phyloP scores from a whole-genome alignment of 2,888 invertebrate species.

The Chymomyza procnemis region DNA sequence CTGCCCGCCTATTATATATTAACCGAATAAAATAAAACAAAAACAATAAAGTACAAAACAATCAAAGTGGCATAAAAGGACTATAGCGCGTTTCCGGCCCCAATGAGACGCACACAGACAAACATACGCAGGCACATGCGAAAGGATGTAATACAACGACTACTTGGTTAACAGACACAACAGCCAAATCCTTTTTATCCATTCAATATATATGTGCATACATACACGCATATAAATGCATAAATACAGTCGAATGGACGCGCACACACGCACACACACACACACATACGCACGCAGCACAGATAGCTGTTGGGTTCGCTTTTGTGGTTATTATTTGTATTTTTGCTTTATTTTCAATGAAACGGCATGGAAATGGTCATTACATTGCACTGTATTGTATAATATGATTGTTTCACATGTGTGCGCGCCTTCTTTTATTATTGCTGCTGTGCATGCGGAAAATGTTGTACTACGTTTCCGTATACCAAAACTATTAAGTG shows the following conservation, averaged over 20 bases:
- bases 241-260: constrained; percentile 39
- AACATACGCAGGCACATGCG: background rate
- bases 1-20: background rate
- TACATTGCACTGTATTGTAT: constrained; percentile 46
- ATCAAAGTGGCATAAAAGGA: constrained; percentile 1
- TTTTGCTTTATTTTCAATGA: constrained; percentile 58
- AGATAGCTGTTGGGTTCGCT: constrained; percentile 32
- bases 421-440: constrained; percentile 17
- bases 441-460: constrained; percentile 21
- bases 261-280: constrained; percentile 28
- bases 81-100: constrained; percentile 44
- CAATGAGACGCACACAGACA: constrained; percentile 21
- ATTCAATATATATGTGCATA: constrained; percentile 58
- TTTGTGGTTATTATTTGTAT: constrained; percentile 60
- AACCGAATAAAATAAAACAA: background rate
- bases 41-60: constrained; percentile 32
- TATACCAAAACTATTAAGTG: background rate
- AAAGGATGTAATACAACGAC: background rate
- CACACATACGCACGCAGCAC: constrained; percentile 1
- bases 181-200: constrained; percentile 62
- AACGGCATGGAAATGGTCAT: constrained; percentile 58
- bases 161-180: constrained; percentile 32
- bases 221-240: constrained; percentile 6
- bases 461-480: background rate
- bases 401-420: constrained; percentile 52